Percentiles rank a stretch among this genome's conserved stretches.
These are phyloP conservation scores for Noctilio leporinus DNA, from an alignment of 2,113 vertebrate species.

Conservation along the genomic window DNA sequence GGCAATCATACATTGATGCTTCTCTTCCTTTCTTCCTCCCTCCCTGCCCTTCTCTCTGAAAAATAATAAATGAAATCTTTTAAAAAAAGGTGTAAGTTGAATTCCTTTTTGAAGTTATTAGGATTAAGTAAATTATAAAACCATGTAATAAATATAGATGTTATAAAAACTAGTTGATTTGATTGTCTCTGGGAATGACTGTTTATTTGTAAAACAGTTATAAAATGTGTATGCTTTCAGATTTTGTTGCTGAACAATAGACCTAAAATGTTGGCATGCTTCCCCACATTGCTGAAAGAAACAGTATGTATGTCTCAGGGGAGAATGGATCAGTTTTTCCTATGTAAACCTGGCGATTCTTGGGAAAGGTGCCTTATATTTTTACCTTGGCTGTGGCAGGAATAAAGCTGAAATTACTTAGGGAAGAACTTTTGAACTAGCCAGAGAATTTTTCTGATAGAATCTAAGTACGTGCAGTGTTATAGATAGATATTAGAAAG, in stretches of 20 bases:
- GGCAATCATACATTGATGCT: no score
- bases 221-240: neutral
- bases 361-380: neutral
- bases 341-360: neutral
- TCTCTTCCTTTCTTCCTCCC: no score
- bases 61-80: no score
- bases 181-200: neutral
- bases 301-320: neutral
- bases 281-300: neutral
- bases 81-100: neutral
- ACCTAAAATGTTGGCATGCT: neutral
- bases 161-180: neutral
- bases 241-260: neutral
- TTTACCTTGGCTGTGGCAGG: neutral
- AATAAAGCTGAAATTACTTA: neutral
- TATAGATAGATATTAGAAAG: neutral
- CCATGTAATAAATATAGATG: neutral
- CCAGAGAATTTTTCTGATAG: neutral
- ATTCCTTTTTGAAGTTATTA: neutral
- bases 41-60: no score
- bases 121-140: neutral
- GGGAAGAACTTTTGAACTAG: neutral
- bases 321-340: neutral
- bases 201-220: neutral
- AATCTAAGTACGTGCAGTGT: neutral